phyloP scores from a whole-genome alignment of 2,888 invertebrate genomes.

The Electrophaes corylata region DNA sequence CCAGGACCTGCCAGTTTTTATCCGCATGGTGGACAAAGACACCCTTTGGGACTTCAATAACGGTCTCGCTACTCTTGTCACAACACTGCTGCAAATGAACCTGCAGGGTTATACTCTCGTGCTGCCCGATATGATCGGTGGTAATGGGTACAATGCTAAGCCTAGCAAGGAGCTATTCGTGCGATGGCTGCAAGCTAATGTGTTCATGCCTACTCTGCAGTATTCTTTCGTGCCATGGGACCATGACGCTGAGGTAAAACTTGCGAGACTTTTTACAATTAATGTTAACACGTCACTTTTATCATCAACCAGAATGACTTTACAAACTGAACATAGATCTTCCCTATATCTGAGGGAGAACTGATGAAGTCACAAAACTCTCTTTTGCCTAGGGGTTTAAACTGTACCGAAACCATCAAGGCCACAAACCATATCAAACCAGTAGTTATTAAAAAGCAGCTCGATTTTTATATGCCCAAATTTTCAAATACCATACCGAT shows the following conservation, averaged over 20 bases:
- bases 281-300: too few relatives aligned
- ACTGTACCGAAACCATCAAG: too few relatives aligned
- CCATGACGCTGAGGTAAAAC: conserved; percentile 83
- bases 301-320: too few relatives aligned
- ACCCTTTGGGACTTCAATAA: conserved; percentile 88
- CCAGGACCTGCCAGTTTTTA: conserved; percentile 88
- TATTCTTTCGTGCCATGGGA: conserved; percentile 93
- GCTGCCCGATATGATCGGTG: conserved; percentile 92
- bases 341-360: too few relatives aligned
- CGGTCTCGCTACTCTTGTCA: conserved; percentile 88
- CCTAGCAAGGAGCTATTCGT: conserved; percentile 87
- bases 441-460: too few relatives aligned
- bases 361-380: too few relatives aligned
- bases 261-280: too few relatives aligned
- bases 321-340: too few relatives aligned
- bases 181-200: conserved; percentile 91
- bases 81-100: conserved; percentile 87
- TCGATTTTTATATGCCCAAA: too few relatives aligned
- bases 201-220: conserved; percentile 92
- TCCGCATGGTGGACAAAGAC: conserved; percentile 92
- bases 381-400: too few relatives aligned
- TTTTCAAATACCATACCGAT: too few relatives aligned
- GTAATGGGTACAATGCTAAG: conserved; percentile 85
- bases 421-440: too few relatives aligned
- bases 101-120: conserved; percentile 88